phyloP scores from a whole-genome alignment of 2,113 vertebrate genomes.

The Parotia lawesii region DNA sequence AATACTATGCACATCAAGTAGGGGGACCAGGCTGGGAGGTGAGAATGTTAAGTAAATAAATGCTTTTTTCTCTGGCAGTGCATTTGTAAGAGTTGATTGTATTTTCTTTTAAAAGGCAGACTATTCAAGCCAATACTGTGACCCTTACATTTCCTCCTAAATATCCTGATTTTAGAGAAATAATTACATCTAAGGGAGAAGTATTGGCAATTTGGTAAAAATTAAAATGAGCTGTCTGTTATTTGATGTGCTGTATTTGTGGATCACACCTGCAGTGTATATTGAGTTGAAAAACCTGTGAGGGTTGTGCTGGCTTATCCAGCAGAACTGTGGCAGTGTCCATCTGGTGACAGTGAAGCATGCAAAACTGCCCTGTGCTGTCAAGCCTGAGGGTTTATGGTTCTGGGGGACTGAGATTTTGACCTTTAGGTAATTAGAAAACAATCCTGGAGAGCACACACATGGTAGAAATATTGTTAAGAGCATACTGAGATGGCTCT shows the following conservation, averaged over 20 bases:
- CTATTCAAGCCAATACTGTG: neutral
- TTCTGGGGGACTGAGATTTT: neutral
- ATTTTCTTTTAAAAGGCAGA: neutral
- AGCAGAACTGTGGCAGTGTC: neutral
- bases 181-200: neutral
- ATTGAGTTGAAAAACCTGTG: neutral
- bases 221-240: neutral
- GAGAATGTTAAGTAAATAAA: neutral
- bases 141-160: neutral
- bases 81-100: neutral
- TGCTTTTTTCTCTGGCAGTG: neutral
- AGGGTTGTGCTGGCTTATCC: neutral
- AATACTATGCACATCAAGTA: rapidly evolving
- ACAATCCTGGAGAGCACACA: neutral
- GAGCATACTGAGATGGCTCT: neutral
- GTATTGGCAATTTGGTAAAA: neutral
- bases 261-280: neutral
- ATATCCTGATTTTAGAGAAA: neutral
- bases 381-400: neutral
- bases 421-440: neutral
- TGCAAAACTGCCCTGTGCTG: neutral
- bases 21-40: neutral
- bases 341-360: neutral
- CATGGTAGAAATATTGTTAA: neutral
- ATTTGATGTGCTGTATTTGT: neutral